These are phyloP conservation scores for Suillia variegata DNA, from an alignment of 2,888 invertebrate genomes.

Conservation along the genomic window DNA sequence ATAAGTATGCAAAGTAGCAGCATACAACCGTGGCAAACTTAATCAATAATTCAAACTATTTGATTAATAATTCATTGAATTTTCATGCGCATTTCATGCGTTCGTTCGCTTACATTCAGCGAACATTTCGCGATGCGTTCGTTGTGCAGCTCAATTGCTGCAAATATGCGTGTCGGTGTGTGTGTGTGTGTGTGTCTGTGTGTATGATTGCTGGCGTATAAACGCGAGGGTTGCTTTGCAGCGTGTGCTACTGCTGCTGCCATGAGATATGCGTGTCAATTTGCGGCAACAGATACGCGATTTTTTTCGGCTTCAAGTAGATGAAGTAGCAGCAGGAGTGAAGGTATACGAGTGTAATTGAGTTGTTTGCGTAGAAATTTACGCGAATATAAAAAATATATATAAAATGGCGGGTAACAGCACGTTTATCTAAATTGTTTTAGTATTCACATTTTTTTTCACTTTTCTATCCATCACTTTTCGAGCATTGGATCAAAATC, in stretches of 20 bases:
- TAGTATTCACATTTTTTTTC: too few relatives aligned
- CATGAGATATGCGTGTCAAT: neutral
- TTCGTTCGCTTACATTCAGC: neutral
- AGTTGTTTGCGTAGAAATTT: too few relatives aligned
- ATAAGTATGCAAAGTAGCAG: slow-evolving; percentile 31
- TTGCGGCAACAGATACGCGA: slow-evolving; percentile 1
- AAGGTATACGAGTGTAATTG: neutral
- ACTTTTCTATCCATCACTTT: too few relatives aligned
- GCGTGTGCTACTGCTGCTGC: too few relatives aligned
- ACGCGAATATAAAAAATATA: too few relatives aligned
- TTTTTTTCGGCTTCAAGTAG: neutral
- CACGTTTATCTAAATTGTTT: too few relatives aligned
- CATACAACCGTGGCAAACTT: neutral
- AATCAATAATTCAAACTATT: slow-evolving; percentile 40
- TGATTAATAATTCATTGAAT: slow-evolving; percentile 39
- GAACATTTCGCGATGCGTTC: neutral
- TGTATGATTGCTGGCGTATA: neutral
- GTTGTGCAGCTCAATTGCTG: neutral
- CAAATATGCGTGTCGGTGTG: neutral
- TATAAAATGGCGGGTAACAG: too few relatives aligned
- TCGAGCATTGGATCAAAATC: too few relatives aligned
- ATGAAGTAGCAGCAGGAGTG: neutral
- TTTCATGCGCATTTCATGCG: slow-evolving; percentile 27
- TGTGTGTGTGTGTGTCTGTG: neutral
- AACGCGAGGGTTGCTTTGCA: too few relatives aligned